Percentiles rank a stretch among this genome's conserved stretches.
Evolutionary conservation across 37 sponge, comb jelly and placozoan genomes (phyloP).

Genomic region (Mnemiopsis leidyi): DNA sequence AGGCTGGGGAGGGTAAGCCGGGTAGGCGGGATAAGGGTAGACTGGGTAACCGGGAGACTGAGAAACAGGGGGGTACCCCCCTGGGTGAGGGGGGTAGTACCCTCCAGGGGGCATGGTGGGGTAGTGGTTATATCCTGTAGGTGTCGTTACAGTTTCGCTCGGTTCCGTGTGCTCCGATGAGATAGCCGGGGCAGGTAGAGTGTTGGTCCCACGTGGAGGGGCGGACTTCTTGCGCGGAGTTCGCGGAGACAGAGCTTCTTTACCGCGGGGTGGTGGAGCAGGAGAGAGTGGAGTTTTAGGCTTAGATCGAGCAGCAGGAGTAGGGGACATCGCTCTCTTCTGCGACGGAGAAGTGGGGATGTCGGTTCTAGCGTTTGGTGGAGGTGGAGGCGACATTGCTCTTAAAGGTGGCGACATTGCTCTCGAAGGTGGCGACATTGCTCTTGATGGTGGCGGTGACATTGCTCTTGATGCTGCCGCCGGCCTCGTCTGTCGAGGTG

Average conservation of each 20-base stretch:
- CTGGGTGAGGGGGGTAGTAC: conserved; percentile 45
- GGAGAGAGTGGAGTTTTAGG: background rate
- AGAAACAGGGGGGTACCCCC: background rate
- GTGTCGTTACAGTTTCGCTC: background rate
- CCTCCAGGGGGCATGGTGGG: background rate
- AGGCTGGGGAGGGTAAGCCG: conserved; percentile 25
- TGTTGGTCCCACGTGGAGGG: background rate
- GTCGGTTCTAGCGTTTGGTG: background rate
- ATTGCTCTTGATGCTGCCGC: background rate
- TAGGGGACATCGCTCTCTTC: conserved; percentile 3
- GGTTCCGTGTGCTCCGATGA: background rate
- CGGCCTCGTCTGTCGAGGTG: background rate
- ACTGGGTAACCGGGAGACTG: background rate
- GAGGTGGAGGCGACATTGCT: background rate
- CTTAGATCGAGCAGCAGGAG: background rate
- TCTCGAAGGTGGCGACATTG: background rate
- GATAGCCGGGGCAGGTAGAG: background rate
- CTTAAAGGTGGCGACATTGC: background rate
- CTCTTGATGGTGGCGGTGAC: background rate
- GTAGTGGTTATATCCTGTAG: background rate
- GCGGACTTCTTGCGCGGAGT: background rate
- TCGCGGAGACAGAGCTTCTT: background rate
- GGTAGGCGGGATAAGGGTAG: background rate
- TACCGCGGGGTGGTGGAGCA: background rate
- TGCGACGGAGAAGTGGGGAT: background rate